Conservation (phyloP, 2,888 invertebrate genomes). For the Andrena dorsata region DNA sequence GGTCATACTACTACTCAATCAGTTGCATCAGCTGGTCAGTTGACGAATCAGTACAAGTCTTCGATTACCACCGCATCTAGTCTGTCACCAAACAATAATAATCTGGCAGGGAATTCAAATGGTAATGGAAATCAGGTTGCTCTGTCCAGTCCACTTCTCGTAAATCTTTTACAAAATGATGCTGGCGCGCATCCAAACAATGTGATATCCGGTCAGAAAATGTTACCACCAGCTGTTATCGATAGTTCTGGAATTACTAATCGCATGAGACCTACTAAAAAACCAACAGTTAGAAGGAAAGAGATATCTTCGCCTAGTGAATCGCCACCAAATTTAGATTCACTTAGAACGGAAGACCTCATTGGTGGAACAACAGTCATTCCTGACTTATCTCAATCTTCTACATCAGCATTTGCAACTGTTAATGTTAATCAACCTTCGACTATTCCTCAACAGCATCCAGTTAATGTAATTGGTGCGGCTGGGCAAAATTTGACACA, state of each 20-base stretch:
- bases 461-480: constrained; percentile 64
- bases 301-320: constrained; percentile 77
- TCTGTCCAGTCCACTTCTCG: constrained; percentile 94
- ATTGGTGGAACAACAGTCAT: constrained; percentile 76
- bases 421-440: constrained; percentile 81
- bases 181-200: constrained; percentile 85
- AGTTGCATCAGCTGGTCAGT: constrained; percentile 79
- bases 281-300: constrained; percentile 83
- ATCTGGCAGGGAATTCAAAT: constrained; percentile 74
- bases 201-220: constrained; percentile 78
- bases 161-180: constrained; percentile 96
- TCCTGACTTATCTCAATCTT: constrained; percentile 72
- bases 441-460: constrained; percentile 78
- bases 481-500: constrained; percentile 65
- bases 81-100: constrained; percentile 78
- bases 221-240: constrained; percentile 81
- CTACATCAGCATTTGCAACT: constrained; percentile 82
- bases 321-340: constrained; percentile 82
- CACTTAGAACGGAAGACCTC: constrained; percentile 81
- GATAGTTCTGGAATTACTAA: constrained; percentile 76
- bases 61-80: constrained; percentile 78
- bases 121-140: constrained; percentile 87
- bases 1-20: constrained; percentile 78
- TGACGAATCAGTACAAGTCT: constrained; percentile 79
- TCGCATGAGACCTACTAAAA: constrained; percentile 82